Percentiles rank a stretch among this genome's conserved stretches.
These are phyloP conservation scores for Scrobipalpa costella DNA, from an alignment of 2,888 invertebrate genomes.

Conservation along the genomic window DNA sequence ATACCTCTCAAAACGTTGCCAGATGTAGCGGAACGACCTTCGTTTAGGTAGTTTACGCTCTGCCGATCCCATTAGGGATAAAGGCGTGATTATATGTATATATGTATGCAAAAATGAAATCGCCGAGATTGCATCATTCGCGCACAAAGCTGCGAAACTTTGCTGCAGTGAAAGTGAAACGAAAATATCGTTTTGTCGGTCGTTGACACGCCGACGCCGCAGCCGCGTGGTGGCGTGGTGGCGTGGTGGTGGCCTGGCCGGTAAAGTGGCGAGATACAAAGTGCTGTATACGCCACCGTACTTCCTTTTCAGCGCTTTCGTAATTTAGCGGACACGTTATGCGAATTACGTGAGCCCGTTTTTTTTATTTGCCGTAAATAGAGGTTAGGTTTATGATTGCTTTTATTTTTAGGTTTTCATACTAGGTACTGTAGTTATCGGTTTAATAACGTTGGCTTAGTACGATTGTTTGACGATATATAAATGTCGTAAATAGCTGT, in stretches of 20 bases:
- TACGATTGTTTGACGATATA: no score
- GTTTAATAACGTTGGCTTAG: no score
- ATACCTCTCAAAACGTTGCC: no score
- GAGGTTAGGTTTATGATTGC: not conserved
- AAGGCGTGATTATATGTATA: no score
- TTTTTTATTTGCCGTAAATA: slow-evolving; percentile 36
- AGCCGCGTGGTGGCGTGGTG: not conserved
- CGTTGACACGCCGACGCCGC: slow-evolving; percentile 39
- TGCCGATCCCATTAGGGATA: no score
- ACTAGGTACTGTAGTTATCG: no score
- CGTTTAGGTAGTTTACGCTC: no score
- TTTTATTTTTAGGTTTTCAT: no score
- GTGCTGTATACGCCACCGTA: slow-evolving; percentile 1
- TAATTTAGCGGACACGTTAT: slow-evolving; percentile 31
- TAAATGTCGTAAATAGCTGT: no score
- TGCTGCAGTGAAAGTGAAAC: slow-evolving; percentile 67
- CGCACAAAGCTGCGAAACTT: slow-evolving; percentile 54
- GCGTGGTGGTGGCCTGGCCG: no score
- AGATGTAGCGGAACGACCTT: no score
- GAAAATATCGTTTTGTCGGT: slow-evolving; percentile 51
- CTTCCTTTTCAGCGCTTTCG: slow-evolving; percentile 27
- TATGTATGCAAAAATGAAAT: slow-evolving; percentile 60
- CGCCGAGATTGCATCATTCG: slow-evolving; percentile 58
- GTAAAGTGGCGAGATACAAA: not conserved
- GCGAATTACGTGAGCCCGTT: slow-evolving; percentile 33